phyloP scores from a whole-genome alignment of 2,113 vertebrate genomes.

The Cricetomys ansorgei region DNA sequence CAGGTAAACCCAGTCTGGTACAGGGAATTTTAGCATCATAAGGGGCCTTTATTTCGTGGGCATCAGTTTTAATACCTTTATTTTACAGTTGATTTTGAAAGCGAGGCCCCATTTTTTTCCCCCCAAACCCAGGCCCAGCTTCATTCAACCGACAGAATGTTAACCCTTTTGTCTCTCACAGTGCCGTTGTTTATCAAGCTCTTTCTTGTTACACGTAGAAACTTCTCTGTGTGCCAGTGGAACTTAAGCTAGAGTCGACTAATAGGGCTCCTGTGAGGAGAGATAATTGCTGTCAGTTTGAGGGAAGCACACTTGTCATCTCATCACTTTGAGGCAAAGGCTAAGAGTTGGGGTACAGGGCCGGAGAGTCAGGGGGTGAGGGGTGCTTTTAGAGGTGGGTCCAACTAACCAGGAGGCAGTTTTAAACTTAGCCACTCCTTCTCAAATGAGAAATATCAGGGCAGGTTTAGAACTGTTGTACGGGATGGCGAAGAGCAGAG shows the following conservation, averaged over 20 bases:
- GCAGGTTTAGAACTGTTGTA: not conserved
- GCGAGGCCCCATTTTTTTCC: no score
- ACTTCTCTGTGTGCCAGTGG: not conserved
- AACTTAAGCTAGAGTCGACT: not conserved
- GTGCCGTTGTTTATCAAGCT: not conserved
- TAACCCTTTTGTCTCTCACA: slow-evolving; percentile 35
- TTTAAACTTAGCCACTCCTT: not conserved
- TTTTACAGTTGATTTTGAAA: slow-evolving; percentile 25
- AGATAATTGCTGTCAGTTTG: not conserved
- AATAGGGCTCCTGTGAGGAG: not conserved
- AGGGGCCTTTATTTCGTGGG: not conserved
- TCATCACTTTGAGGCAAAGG: not conserved
- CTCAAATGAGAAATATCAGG: not conserved
- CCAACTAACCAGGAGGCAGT: not conserved
- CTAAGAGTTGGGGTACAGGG: not conserved
- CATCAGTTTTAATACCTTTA: slow-evolving; percentile 38
- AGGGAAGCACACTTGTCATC: not conserved
- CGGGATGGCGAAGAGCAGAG: not conserved
- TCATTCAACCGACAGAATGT: not conserved
- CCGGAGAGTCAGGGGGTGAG: not conserved
- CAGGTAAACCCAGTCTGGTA: not conserved
- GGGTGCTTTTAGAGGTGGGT: no score
- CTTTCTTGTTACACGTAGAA: not conserved
- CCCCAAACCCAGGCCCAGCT: not conserved
- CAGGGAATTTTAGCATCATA: not conserved